Evolutionary conservation across 2,888 invertebrate species (phyloP).

Genomic region (Cynaeus angustus): DNA sequence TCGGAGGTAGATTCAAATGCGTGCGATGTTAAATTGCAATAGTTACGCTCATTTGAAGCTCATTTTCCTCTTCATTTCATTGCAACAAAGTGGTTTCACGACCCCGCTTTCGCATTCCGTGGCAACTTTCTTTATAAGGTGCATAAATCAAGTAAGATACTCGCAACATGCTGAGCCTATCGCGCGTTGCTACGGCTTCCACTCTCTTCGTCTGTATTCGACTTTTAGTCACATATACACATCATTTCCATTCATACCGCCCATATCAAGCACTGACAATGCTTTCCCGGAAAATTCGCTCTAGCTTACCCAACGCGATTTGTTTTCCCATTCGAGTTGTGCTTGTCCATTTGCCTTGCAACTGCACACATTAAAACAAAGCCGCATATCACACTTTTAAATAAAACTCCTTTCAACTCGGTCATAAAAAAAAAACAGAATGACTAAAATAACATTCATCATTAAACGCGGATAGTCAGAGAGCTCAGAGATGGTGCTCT

Average conservation of each 20-base stretch:
- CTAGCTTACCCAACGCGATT: slow-evolving; percentile 5
- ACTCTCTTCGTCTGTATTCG: slow-evolving; percentile 29
- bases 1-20: slow-evolving; percentile 36
- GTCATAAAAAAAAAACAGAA: no score
- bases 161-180: slow-evolving; percentile 49
- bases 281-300: slow-evolving; percentile 5
- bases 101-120: slow-evolving; percentile 66
- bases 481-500: no score
- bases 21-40: slow-evolving; percentile 66
- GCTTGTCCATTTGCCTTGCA: background rate
- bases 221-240: slow-evolving; percentile 47
- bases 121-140: slow-evolving; percentile 69
- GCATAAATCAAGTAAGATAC: slow-evolving; percentile 68
- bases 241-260: slow-evolving; percentile 41
- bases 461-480: no score
- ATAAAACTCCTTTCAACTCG: no score
- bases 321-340: background rate
- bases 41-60: slow-evolving; percentile 68
- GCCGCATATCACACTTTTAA: no score
- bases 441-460: no score
- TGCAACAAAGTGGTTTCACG: slow-evolving; percentile 70
- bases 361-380: background rate
- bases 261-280: slow-evolving; percentile 28
- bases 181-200: slow-evolving; percentile 34
- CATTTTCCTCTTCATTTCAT: slow-evolving; percentile 71